phyloP scores from a whole-genome alignment of 2,797 vertebrate genomes.

The Danio aesculapii region DNA sequence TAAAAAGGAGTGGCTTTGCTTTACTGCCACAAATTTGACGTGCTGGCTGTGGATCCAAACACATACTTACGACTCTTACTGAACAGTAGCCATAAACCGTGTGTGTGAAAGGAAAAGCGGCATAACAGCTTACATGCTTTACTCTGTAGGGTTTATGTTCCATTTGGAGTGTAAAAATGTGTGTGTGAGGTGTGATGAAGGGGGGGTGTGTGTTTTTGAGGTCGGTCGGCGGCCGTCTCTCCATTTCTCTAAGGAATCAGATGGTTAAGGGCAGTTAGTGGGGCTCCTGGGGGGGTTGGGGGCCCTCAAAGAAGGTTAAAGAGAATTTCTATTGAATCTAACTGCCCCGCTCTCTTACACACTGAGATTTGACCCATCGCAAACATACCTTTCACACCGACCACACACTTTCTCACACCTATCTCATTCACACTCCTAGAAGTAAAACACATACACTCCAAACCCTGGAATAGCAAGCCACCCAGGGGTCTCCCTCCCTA shows the following conservation, averaged over 20 bases:
- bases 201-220: background rate
- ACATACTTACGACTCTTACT: slow-evolving; percentile 44
- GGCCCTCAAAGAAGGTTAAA: slow-evolving; percentile 47
- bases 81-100: slow-evolving; percentile 7
- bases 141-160: slow-evolving; percentile 16
- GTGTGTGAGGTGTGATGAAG: background rate
- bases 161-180: slow-evolving; percentile 28
- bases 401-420: slow-evolving; percentile 28
- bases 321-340: slow-evolving; percentile 32
- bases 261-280: slow-evolving; percentile 39
- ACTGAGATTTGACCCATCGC: slow-evolving; percentile 18
- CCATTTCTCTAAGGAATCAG: slow-evolving; percentile 32
- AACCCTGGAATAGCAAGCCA: slow-evolving; percentile 33
- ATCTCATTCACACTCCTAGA: slow-evolving; percentile 39
- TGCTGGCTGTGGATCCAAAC: slow-evolving; percentile 30
- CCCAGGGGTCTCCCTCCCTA: slow-evolving; percentile 27
- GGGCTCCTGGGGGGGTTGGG: slow-evolving; percentile 35
- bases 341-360: background rate
- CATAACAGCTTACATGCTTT: slow-evolving; percentile 9
- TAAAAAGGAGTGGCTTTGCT: slow-evolving; percentile 58
- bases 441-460: slow-evolving; percentile 18
- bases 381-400: slow-evolving; percentile 26
- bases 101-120: slow-evolving; percentile 14
- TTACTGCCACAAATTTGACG: slow-evolving; percentile 54
- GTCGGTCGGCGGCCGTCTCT: slow-evolving; percentile 16